Evolutionary conservation across 2,888 invertebrate species (phyloP).

Genomic region (Nebria brevicollis): DNA sequence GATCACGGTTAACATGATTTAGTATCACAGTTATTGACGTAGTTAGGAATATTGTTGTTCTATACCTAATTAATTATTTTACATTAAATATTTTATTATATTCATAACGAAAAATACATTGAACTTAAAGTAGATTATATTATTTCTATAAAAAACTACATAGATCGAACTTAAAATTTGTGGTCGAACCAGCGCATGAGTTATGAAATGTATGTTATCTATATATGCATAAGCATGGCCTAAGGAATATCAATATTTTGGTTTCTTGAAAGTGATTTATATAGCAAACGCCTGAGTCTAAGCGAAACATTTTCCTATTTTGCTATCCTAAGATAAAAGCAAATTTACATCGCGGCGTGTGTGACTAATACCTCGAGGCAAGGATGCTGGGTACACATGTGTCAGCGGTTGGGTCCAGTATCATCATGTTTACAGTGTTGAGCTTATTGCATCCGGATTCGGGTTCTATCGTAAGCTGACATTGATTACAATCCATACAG

Average conservation of each 20-base stretch:
- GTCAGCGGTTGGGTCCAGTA: constrained; percentile 34
- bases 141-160: no score
- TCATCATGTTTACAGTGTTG: constrained; percentile 25
- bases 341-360: constrained; percentile 28
- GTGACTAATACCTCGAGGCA: constrained; percentile 27
- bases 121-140: no score
- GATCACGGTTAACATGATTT: not conserved
- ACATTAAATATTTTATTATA: no score
- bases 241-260: not conserved
- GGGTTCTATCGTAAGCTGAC: constrained; percentile 27
- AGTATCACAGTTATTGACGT: not conserved
- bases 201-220: no score
- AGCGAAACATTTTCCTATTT: not conserved
- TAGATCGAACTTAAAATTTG: no score
- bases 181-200: no score
- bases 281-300: not conserved
- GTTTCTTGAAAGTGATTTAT: not conserved
- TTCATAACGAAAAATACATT: no score
- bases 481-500: constrained; percentile 37
- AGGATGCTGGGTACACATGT: constrained; percentile 11
- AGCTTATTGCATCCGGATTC: constrained; percentile 40
- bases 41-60: no score
- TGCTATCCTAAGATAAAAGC: constrained; percentile 21
- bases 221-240: not conserved
- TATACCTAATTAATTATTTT: no score